phyloP scores from a whole-genome alignment of 2,888 invertebrate genomes.

The Palloptera scutellata region DNA sequence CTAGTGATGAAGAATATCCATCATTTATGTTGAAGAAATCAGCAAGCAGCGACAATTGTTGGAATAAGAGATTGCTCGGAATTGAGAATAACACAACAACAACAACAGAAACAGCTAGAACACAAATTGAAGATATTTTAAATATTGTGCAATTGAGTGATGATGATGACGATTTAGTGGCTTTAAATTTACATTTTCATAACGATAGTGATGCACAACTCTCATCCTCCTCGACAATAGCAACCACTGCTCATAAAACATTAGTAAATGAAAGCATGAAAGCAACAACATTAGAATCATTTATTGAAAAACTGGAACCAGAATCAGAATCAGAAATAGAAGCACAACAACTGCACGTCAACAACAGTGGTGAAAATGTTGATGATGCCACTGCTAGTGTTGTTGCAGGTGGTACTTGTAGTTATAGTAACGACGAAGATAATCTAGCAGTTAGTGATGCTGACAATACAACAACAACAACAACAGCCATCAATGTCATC shows the following conservation, averaged over 20 bases:
- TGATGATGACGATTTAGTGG: constrained; percentile 17
- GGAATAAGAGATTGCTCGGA: constrained; percentile 2
- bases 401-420: constrained; percentile 13
- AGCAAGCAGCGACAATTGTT: constrained; percentile 10
- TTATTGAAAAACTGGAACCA: constrained; percentile 42
- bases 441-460: constrained; percentile 23
- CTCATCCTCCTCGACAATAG: constrained; percentile 10
- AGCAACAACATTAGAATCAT: constrained; percentile 16
- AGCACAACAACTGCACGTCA: constrained; percentile 23
- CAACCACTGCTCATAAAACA: constrained; percentile 28
- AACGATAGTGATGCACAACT: constrained; percentile 5
- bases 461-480: constrained; percentile 27
- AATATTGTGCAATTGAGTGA: constrained; percentile 51
- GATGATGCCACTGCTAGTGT: constrained; percentile 28
- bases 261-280: constrained; percentile 33
- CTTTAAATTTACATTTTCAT: not conserved
- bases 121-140: constrained; percentile 45
- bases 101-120: constrained; percentile 37
- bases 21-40: not conserved
- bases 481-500: constrained; percentile 40
- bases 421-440: constrained; percentile 11
- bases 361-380: not conserved
- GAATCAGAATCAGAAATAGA: constrained; percentile 40
- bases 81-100: constrained; percentile 26
- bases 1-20: too few relatives aligned